A percentile compares a stretch with the other conserved stretches of the same genome.
phyloP scores from a whole-genome alignment of 2,797 vertebrate genomes.

The Oreochromis mossambicus region DNA sequence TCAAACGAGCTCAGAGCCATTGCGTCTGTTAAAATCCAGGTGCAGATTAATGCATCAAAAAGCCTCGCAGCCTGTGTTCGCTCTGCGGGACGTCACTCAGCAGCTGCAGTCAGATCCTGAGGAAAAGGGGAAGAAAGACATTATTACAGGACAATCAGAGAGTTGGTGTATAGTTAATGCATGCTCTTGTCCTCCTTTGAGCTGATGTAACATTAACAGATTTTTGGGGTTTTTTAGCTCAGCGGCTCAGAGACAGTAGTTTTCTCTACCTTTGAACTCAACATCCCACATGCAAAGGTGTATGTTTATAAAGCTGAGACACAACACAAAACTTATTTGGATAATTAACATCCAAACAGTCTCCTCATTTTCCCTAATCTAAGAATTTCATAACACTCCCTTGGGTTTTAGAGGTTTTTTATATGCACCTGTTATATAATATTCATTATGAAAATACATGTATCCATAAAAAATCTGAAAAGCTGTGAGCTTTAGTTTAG shows the following conservation, averaged over 20 bases:
- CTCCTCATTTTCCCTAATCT: neutral
- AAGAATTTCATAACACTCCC: neutral
- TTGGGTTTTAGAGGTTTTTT: neutral
- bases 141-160: neutral
- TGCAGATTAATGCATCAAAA: neutral
- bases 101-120: constrained; percentile 12
- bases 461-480: neutral
- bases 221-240: neutral
- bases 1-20: constrained; percentile 78
- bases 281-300: neutral
- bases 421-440: neutral
- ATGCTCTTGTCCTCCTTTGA: neutral
- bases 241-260: neutral
- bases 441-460: neutral
- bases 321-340: neutral
- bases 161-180: neutral
- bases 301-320: neutral
- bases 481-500: neutral
- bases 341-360: neutral
- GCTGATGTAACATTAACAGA: constrained; percentile 17
- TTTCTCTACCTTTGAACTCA: neutral
- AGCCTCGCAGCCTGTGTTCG: neutral
- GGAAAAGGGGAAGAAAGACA: neutral
- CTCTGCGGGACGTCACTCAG: neutral
- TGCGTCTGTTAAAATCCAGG: neutral